Evolutionary conservation across 2,888 invertebrate species (phyloP).

Genomic region (Eulithis testata): DNA sequence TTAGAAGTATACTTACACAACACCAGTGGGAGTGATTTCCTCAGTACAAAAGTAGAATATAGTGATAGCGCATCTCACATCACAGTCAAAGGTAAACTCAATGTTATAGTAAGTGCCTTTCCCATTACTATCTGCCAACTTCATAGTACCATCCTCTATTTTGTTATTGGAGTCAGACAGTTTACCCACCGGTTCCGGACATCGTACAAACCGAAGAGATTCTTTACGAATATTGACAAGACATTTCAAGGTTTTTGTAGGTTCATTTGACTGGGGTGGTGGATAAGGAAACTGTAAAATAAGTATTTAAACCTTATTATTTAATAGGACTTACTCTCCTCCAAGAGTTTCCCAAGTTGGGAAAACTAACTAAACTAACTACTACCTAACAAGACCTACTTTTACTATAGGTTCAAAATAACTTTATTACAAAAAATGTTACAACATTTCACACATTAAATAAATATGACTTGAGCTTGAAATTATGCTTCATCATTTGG

Average conservation of each 20-base stretch:
- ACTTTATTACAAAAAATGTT: no score
- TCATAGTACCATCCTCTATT: conserved; percentile 81
- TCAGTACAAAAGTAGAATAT: conserved; percentile 98
- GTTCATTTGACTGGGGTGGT: conserved; percentile 97
- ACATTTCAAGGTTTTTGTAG: conserved; percentile 98
- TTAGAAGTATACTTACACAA: conserved; percentile 86
- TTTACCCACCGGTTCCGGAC: conserved; percentile 86
- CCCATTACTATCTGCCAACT: conserved; percentile 84
- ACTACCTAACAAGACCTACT: no score
- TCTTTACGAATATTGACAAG: conserved; percentile 98
- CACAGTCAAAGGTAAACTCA: conserved; percentile 98
- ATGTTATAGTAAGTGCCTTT: conserved; percentile 93
- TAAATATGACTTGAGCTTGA: no score
- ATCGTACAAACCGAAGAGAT: conserved; percentile 95
- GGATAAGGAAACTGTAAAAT: conserved; percentile 95
- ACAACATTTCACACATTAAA: no score
- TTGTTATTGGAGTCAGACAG: conserved; percentile 79
- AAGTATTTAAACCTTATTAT: background rate
- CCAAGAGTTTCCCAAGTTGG: no score
- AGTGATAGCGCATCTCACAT: conserved; percentile 96
- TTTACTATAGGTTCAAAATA: no score
- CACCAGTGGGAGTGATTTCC: conserved; percentile 93
- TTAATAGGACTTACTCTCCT: no score
- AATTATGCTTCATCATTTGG: no score
- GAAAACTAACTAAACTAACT: no score